phyloP scores from a whole-genome alignment of 2,888 invertebrate species.

The Osedax frankpressi region DNA sequence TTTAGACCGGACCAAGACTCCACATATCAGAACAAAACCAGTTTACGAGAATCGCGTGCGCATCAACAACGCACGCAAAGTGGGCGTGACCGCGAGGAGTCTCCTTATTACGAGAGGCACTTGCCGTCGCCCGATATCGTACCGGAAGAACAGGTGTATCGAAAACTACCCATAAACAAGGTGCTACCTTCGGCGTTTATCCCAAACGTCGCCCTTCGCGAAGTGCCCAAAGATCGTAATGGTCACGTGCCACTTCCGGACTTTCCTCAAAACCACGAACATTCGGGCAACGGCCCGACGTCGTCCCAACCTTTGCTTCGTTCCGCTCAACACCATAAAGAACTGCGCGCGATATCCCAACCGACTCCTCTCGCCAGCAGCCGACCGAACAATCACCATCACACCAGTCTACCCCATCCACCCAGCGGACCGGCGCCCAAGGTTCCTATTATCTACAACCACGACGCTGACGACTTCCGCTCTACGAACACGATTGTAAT shows the following conservation, averaged over 20 bases:
- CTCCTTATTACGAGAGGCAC: not conserved
- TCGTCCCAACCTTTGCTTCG: not conserved
- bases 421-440: not conserved
- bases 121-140: not conserved
- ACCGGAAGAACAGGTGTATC: not conserved
- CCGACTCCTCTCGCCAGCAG: too few species aligned
- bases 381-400: not conserved
- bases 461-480: not conserved
- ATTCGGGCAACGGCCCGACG: not conserved
- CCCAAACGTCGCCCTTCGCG: not conserved
- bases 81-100: not conserved
- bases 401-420: not conserved
- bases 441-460: not conserved
- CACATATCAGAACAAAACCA: not conserved
- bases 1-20: not conserved
- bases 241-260: not conserved
- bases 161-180: not conserved
- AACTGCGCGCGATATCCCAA: not conserved
- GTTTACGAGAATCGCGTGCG: not conserved
- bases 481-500: not conserved
- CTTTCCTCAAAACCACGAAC: not conserved
- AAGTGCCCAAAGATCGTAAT: not conserved
- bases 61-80: not conserved
- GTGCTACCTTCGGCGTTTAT: not conserved
- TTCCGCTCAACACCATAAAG: not conserved